Percentiles rank a stretch among this genome's conserved stretches.
Conservation (phyloP, 2,888 invertebrate genomes). For the Ferdinandea cuprea region DNA sequence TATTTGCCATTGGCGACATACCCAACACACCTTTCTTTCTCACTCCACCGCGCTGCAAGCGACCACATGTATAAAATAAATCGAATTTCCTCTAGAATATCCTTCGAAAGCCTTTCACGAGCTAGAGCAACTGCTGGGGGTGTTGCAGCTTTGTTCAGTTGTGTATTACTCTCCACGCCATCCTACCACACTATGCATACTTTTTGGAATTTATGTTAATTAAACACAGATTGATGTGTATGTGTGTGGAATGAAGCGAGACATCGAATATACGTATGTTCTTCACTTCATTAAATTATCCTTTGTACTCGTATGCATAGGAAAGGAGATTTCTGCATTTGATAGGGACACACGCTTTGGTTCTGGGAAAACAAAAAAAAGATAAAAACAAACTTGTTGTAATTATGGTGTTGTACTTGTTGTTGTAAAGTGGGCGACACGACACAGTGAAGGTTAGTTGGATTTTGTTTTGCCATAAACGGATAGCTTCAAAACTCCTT, state of each 20-base stretch:
- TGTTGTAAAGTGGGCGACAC: too few relatives aligned
- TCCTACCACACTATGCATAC: background rate
- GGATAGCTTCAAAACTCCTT: too few relatives aligned
- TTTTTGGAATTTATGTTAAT: constrained; percentile 72
- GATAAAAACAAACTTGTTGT: too few relatives aligned
- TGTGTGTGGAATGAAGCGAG: constrained; percentile 35
- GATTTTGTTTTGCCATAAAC: too few relatives aligned
- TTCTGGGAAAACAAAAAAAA: background rate
- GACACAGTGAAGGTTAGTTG: too few relatives aligned
- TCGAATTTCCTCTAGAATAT: constrained; percentile 59
- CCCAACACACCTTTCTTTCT: constrained; percentile 17
- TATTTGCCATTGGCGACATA: constrained; percentile 52
- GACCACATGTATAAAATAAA: constrained; percentile 45
- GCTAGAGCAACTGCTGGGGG: background rate
- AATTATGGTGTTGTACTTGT: background rate
- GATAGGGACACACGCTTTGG: constrained; percentile 32
- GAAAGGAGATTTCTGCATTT: constrained; percentile 17
- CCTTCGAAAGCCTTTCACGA: constrained; percentile 48
- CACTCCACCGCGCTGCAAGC: background rate
- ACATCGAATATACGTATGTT: constrained; percentile 31
- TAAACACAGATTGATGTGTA: constrained; percentile 69
- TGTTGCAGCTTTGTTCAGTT: constrained; percentile 4
- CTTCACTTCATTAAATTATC: constrained; percentile 70
- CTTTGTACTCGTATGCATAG: constrained; percentile 43
- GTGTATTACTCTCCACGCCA: too few relatives aligned